Percentiles rank a stretch among this genome's conserved stretches.
These are phyloP conservation scores for Leiothrix lutea DNA, from an alignment of 2,113 vertebrate species.

Conservation along the genomic window DNA sequence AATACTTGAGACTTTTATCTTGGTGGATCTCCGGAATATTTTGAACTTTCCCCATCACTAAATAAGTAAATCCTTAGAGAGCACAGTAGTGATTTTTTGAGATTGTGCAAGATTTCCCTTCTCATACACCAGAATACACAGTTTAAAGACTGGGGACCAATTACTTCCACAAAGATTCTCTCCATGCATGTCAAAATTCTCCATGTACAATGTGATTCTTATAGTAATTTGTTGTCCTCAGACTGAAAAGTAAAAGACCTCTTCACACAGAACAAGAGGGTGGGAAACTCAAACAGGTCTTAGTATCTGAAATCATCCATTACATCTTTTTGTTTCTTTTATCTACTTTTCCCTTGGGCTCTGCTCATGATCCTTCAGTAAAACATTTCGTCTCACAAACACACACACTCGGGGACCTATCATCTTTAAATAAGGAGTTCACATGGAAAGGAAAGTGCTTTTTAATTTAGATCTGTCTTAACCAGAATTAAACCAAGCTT, in stretches of 20 bases:
- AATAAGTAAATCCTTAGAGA: neutral
- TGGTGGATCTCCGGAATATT: neutral
- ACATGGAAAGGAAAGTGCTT: neutral
- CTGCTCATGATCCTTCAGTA: neutral
- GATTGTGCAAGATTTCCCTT: neutral
- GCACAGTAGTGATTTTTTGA: neutral
- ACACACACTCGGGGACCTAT: neutral
- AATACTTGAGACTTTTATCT: neutral
- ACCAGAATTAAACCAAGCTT: conserved; percentile 24
- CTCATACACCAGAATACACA: neutral
- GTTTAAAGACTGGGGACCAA: neutral
- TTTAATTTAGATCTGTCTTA: conserved; percentile 39
- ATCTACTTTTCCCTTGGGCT: neutral
- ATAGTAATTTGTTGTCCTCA: neutral
- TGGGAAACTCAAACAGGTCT: neutral
- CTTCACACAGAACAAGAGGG: neutral
- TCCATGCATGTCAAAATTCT: neutral
- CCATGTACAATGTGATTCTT: neutral
- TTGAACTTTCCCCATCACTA: neutral
- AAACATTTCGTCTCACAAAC: neutral
- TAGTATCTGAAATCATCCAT: neutral
- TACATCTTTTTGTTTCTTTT: neutral
- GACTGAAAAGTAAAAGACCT: neutral
- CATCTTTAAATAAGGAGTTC: neutral
- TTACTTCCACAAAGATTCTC: neutral